phyloP scores from a whole-genome alignment of 2,113 vertebrate genomes.

The Otus sunia region DNA sequence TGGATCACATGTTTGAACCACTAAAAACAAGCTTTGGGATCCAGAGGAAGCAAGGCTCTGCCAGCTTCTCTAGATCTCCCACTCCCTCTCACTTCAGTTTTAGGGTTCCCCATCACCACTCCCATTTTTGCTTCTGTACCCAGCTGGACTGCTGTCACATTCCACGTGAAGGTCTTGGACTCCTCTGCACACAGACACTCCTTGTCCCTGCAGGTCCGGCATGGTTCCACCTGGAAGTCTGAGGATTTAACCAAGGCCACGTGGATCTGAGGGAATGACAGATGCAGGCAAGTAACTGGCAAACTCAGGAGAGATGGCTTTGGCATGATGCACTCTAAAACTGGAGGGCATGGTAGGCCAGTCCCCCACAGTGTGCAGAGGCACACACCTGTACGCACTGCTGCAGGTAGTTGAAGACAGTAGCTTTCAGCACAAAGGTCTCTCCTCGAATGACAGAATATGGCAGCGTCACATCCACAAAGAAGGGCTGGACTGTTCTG shows the following conservation, averaged over 20 bases:
- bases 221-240: slow-evolving; percentile 55
- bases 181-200: slow-evolving; percentile 79
- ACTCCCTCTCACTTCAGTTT: neutral
- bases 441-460: slow-evolving; percentile 81
- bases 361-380: neutral
- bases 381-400: slow-evolving; percentile 67
- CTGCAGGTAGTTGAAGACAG: slow-evolving; percentile 81
- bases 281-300: neutral
- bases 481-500: slow-evolving; percentile 82
- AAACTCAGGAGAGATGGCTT: neutral
- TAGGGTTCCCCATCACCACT: neutral
- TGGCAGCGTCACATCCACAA: slow-evolving; percentile 78
- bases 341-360: neutral
- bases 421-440: slow-evolving; percentile 79
- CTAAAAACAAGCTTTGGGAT: neutral
- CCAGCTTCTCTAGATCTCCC: neutral
- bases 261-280: slow-evolving; percentile 9
- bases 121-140: slow-evolving; percentile 65
- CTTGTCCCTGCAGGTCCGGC: slow-evolving; percentile 26
- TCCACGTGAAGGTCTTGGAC: slow-evolving; percentile 79
- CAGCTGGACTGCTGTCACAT: slow-evolving; percentile 68
- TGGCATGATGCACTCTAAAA: neutral
- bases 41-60: neutral
- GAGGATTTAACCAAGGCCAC: slow-evolving; percentile 3
- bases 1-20: neutral